Evolutionary conservation across 1,140 invertebrate genomes (phyloP), one percentile per base, ranked within the genome.

Genomic region (Leptonema lineaticorne): DNA sequence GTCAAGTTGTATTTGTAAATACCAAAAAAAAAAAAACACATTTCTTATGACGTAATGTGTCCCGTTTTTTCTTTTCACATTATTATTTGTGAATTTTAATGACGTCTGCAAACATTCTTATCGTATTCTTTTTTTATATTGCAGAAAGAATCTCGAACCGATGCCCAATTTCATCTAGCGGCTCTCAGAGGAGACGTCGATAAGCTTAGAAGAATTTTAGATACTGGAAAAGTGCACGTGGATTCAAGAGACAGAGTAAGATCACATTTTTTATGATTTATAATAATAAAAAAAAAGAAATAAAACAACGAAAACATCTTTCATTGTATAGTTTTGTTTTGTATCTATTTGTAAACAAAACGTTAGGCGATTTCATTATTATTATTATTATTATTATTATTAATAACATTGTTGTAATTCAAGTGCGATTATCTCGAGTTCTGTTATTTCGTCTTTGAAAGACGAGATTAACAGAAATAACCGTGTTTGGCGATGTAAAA

Each of bases 211-310:
- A 85, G 87, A 73, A 87, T 95, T n/a, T 83, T 96, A 63, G 92
- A 95, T 78, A 94, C 90, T 50, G 94, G 94, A 57, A 91, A 92
- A 75, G 94, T 97, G 41, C 93, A 96, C 82, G 93, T 96, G 29
- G 94, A 97, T 80, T 96, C 92, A 73, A 89, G 89, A 77, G 94
- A 97, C 80, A 90, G 92, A 87, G 94, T 96, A 79, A 41, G 37
- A 14, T 14, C 11, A 33, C 5, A 11, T 33, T 6, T 5, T 33
- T 33, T 5, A 33, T 33, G 11, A 33, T 33, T 33, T 33, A 33
- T 33, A 5, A 33, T 11, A 6, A 33, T 33, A 11, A 6, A 33
- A 5, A 6, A 33, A 11, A 33, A 33, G 30, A 11, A 33, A 33
- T 11, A 33, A 33, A 33, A 33, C 5, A 33, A 11, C 30, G 11